phyloP scores from a whole-genome alignment of 2,888 invertebrate genomes.

The Criorhina ranunculi region DNA sequence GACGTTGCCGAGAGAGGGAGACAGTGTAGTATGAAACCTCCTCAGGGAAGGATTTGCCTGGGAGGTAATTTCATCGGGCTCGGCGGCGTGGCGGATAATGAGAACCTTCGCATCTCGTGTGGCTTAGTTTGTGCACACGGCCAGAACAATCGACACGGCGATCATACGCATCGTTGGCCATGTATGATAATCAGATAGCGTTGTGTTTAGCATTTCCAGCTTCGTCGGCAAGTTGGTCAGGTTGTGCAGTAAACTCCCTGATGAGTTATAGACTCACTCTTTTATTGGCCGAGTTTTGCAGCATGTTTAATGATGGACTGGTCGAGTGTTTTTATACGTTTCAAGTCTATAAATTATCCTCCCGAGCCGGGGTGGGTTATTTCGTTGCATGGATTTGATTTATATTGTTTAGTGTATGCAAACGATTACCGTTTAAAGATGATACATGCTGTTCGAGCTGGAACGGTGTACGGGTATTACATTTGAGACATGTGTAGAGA shows the following conservation, averaged over 20 bases:
- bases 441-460: conserved; percentile 33
- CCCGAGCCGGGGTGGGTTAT: conserved; percentile 51
- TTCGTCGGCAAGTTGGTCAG: conserved; percentile 55
- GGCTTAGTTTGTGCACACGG: conserved; percentile 43
- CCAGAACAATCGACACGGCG: conserved; percentile 75
- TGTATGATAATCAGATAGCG: conserved; percentile 75
- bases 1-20: conserved; percentile 16
- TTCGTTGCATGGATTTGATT: conserved; percentile 59
- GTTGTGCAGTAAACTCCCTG: conserved; percentile 49
- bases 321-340: conserved; percentile 47
- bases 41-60: conserved; percentile 54
- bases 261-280: conserved; percentile 76
- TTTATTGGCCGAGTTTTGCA: conserved; percentile 70
- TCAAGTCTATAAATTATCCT: conserved; percentile 63
- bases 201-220: conserved; percentile 53
- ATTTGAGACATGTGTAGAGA: conserved; percentile 44
- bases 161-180: conserved; percentile 76
- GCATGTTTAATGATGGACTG: conserved; percentile 67
- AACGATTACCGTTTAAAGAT: conserved; percentile 61
- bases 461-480: conserved; percentile 52
- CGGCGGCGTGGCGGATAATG: conserved; percentile 61
- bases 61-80: conserved; percentile 63
- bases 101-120: conserved; percentile 59
- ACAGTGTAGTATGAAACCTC: conserved; percentile 19
- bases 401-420: conserved; percentile 60